phyloP scores from a whole-genome alignment of 2,113 vertebrate species.

The Sylvia atricapilla region DNA sequence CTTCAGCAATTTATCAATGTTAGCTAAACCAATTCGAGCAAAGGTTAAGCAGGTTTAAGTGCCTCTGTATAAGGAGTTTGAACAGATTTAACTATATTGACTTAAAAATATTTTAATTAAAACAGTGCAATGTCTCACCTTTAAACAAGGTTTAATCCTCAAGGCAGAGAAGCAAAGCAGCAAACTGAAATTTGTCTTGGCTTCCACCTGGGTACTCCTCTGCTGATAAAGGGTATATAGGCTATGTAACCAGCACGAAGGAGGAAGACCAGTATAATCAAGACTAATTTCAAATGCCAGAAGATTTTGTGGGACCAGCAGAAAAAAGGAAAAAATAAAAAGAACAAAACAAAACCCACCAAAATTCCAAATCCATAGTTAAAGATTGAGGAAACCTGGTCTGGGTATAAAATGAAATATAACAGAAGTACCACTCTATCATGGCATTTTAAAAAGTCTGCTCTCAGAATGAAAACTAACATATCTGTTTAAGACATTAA shows the following conservation, averaged over 20 bases:
- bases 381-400: neutral
- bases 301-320: neutral
- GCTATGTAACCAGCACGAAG: neutral
- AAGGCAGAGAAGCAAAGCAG: neutral
- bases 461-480: neutral
- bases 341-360: neutral
- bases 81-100: constrained; percentile 39
- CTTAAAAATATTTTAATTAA: constrained; percentile 50
- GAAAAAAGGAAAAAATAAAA: neutral
- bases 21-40: constrained; percentile 43
- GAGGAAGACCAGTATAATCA: neutral
- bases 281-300: neutral
- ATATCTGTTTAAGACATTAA: neutral
- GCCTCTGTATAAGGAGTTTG: constrained; percentile 17
- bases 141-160: neutral
- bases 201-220: neutral
- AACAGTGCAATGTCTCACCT: neutral
- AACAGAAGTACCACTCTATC: neutral
- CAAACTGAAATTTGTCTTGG: neutral
- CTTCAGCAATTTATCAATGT: constrained; percentile 56
- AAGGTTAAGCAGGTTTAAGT: constrained; percentile 58
- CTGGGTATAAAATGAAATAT: neutral
- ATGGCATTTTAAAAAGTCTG: neutral
- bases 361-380: neutral
- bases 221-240: neutral